phyloP scores from a whole-genome alignment of 1,140 invertebrate species.

The Calycopis cecrops region DNA sequence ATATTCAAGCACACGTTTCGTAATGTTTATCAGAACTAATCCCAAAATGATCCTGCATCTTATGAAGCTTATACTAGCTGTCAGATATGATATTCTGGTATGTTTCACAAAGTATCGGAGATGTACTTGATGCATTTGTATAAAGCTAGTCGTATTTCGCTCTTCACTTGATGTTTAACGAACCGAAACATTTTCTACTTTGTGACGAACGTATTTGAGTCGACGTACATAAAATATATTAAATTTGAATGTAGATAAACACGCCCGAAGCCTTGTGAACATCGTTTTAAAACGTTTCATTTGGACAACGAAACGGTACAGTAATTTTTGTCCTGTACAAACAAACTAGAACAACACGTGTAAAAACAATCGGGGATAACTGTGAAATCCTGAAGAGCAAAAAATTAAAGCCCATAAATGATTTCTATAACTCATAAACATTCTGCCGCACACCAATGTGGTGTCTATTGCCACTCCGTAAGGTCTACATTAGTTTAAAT shows the following conservation, averaged over 20 bases:
- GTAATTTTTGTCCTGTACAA: constrained; percentile 7
- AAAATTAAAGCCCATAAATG: constrained; percentile 7
- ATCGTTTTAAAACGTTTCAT: no score
- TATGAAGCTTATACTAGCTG: constrained; percentile 6
- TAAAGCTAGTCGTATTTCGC: no score
- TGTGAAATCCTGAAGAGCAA: constrained; percentile 9
- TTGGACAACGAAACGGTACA: no score
- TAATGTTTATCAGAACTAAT: constrained; percentile 7
- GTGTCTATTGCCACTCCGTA: background rate
- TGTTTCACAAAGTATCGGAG: background rate
- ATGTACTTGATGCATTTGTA: no score
- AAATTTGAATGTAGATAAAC: no score
- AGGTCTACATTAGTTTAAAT: constrained; percentile 12
- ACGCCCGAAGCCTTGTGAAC: no score
- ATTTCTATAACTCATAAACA: constrained; percentile 11
- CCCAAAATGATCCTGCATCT: constrained; percentile 3
- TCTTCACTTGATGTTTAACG: no score
- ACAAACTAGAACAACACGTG: background rate
- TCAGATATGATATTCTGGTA: constrained; percentile 10
- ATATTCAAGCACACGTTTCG: background rate
- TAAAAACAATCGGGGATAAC: constrained; percentile 8
- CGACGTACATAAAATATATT: no score
- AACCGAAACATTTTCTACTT: no score
- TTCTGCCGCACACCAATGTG: background rate
- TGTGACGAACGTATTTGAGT: no score